Base-by-base conservation (phyloP, 2,113 vertebrate genomes). In the Oryzias woworae region DNA sequence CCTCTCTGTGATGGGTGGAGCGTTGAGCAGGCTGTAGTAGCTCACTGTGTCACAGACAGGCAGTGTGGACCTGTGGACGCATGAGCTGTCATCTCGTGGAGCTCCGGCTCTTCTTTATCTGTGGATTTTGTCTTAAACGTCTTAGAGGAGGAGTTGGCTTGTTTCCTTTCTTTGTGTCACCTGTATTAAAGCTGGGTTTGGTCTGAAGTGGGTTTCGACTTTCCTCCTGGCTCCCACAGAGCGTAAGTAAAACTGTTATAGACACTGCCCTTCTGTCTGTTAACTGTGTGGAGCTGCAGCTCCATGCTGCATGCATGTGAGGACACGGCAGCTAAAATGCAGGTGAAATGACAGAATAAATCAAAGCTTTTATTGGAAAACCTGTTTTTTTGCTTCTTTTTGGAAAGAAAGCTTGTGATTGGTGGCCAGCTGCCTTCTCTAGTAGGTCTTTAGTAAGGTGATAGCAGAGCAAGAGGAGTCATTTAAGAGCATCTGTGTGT, bases 251-350 rank as follows among this genome's bases (percentile, higher is more conserved):
- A 64, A 55, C 53, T 69, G n/a, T 56, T 56, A 62, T n/a, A 79
- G 50, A 75, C 63, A 77, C 59, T 75, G 23, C 50, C 48, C 50
- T 44, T 72, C 61, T 77, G 69, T 82, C 86, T 68, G 78, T 88
- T 87, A 83, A 83, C 81, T 67, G 81, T 62, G 57, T 41, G 60
- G 60, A 75, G 59, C 78, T 73, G 61, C 48, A 78, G 59, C 78
- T 73, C 61, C 48, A 78, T 89, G 75, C 86, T 85, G 85, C 77
- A 91, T 88, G 89, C 71, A 89, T 83, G 71, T 8, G 41, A 50
- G 52, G 43, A n/a, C 59, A 24, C 54, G 53, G 73, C n/a, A 75
- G 70, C 69, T 88, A 71, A 10, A 36, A 36, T 76, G 71, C 45
- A 18, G 47, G 66, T 83, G 84, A 84, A 83, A 59, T 55, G 60